phyloP scores from a whole-genome alignment of 2,888 invertebrate species.

The Monopis laevigella region DNA sequence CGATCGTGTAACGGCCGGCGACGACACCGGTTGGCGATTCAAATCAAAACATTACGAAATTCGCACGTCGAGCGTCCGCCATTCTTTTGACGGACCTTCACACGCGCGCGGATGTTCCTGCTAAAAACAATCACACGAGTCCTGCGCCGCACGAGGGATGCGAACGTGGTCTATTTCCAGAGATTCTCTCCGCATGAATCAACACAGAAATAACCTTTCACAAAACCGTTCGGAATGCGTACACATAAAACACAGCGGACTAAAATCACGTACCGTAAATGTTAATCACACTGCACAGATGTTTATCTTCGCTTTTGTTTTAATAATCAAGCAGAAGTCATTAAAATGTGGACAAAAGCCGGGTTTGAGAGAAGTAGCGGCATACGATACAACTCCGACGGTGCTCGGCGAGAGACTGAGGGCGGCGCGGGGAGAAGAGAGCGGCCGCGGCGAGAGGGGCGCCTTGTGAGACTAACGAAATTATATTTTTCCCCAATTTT shows the following conservation, averaged over 20 bases:
- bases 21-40: background rate
- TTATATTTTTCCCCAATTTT: background rate
- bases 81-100: background rate
- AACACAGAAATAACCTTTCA: constrained; percentile 67
- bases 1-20: too few species aligned
- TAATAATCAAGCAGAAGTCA: constrained; percentile 35
- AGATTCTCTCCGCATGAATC: constrained; percentile 63
- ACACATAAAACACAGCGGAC: constrained; percentile 44
- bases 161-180: constrained; percentile 60
- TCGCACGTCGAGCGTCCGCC: constrained; percentile 2
- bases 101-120: too few species aligned
- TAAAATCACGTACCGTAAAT: constrained; percentile 58
- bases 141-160: constrained; percentile 11
- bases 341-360: constrained; percentile 43
- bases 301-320: constrained; percentile 40
- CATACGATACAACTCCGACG: constrained; percentile 41
- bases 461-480: background rate
- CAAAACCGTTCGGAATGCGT: constrained; percentile 48
- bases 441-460: constrained; percentile 21
- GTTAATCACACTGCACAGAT: constrained; percentile 56
- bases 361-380: constrained; percentile 33
- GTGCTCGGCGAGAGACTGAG: constrained; percentile 58
- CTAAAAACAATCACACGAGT: constrained; percentile 19
- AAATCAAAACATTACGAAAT: too few species aligned
- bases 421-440: constrained; percentile 23